Base-by-base conservation (phyloP, 2,888 invertebrate species). In the Eulithis prunata region DNA sequence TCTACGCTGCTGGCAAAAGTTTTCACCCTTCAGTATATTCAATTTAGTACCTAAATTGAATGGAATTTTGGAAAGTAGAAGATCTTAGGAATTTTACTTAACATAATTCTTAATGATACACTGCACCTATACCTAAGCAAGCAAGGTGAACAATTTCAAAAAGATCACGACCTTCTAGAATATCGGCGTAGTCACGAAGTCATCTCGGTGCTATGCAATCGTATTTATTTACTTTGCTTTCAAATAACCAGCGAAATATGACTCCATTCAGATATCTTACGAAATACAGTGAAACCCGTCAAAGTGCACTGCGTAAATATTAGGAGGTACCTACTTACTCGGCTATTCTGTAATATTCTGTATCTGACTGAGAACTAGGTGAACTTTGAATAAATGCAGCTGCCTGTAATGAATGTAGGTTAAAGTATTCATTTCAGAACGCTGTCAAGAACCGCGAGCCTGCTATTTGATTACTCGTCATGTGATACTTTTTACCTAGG, bases 111-210 rank as follows among this genome's bases (percentile, higher is more conserved):
- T 11, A 38, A 38, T 57, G 36, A 41, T n/a, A n/a, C n/a, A n/a
- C 36, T 14, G 36, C 46, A 53, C n/a, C 14, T 38, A 11, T 14
- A n/a, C n/a, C n/a, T n/a, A 36, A 41, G 38, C 72, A 69, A 62
- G 75, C 83, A 85, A 87, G 84, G 84, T 84, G 82, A 87, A 81
- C 78, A 79, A 56, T 79, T 78, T 78, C 74, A 75, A 81, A 41
- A 88, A 88, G 88, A 85, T 88, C 86, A 87, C 78, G 86, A 83
- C 81, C 84, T 83, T 81, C 75, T 78, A 70, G 65, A 76, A 77
- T 79, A 80, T 74, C 72, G 71, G 69, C 68, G 74, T 69, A 77
- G 81, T 84, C 81, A 84, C 80, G 83, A 83, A 78, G 77, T 78
- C 76, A 78, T 82, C 80, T 78, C 68, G 60, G 73, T 57, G 70